Evolutionary conservation across 92 coral and sea anemone species (phyloP).

Genomic region (Siderastrea radians): DNA sequence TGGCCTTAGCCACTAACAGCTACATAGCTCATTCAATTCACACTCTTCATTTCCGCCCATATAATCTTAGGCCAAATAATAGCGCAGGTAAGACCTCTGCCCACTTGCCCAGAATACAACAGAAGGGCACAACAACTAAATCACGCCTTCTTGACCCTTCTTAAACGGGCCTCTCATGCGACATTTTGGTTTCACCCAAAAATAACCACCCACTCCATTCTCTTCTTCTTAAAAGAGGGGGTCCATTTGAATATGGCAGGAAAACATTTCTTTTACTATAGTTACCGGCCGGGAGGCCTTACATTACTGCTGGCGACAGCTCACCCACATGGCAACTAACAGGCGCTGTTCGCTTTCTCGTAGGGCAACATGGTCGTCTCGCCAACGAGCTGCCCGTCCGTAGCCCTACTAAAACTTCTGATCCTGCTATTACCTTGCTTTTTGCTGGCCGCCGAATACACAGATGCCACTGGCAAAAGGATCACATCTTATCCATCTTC

Average conservation of each 20-base stretch:
- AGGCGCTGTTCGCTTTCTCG: constrained; percentile 1
- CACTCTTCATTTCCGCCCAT: not conserved
- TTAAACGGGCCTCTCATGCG: not conserved
- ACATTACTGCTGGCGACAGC: not conserved
- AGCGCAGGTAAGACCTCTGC: not conserved
- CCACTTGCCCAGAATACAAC: not conserved
- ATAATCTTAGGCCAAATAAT: not conserved
- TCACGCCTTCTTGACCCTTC: not conserved
- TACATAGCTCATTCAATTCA: not conserved
- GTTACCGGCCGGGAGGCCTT: constrained; percentile 29
- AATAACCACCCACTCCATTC: not conserved
- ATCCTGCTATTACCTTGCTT: not conserved
- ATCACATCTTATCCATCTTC: constrained; percentile 36
- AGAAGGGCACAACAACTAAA: not conserved
- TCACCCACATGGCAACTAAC: not conserved
- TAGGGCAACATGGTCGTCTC: constrained; percentile 18
- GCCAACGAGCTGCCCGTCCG: not conserved
- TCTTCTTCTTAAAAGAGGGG: not conserved
- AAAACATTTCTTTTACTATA: not conserved
- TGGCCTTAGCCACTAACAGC: not conserved
- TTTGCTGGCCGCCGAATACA: not conserved
- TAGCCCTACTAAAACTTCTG: not conserved
- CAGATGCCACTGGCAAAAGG: constrained; percentile 36
- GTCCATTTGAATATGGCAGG: constrained; percentile 30
- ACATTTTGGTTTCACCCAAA: constrained; percentile 20